phyloP scores from a whole-genome alignment of 2,888 invertebrate species.

The Patella depressa region DNA sequence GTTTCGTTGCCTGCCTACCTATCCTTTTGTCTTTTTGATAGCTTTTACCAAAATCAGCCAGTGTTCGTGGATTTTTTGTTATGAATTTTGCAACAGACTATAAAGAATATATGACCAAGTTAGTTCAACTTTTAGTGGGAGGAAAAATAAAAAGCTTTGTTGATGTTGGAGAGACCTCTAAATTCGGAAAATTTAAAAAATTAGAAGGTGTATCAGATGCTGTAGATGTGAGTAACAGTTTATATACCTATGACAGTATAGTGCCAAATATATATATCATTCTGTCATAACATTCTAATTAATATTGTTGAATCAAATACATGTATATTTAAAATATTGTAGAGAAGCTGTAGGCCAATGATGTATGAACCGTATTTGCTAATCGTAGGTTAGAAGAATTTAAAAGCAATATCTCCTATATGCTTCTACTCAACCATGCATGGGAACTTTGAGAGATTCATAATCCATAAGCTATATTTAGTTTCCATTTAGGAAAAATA shows the following conservation, averaged over 20 bases:
- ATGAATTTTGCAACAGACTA: slow-evolving; percentile 49
- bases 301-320: too few species aligned
- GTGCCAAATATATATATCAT: not conserved
- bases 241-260: not conserved
- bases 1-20: too few species aligned
- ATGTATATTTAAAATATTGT: too few species aligned
- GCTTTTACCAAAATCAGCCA: slow-evolving; percentile 62
- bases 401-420: too few species aligned
- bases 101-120: slow-evolving; percentile 46
- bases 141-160: slow-evolving; percentile 55
- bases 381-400: too few species aligned
- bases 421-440: too few species aligned
- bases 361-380: too few species aligned
- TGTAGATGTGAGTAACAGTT: slow-evolving; percentile 54
- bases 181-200: slow-evolving; percentile 56
- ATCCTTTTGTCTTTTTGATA: slow-evolving; percentile 34
- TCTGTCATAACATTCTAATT: too few species aligned
- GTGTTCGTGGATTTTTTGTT: slow-evolving; percentile 64
- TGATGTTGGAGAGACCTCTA: slow-evolving; percentile 52
- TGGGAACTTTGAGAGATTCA: too few species aligned
- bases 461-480: too few species aligned
- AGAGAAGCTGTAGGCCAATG: too few species aligned
- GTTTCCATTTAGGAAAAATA: too few species aligned
- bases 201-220: slow-evolving; percentile 60
- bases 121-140: slow-evolving; percentile 44